Evolutionary conservation across 2,888 invertebrate genomes (phyloP), one percentile per base, ranked within the genome.

Genomic region (Trichopoda pennipes): DNA sequence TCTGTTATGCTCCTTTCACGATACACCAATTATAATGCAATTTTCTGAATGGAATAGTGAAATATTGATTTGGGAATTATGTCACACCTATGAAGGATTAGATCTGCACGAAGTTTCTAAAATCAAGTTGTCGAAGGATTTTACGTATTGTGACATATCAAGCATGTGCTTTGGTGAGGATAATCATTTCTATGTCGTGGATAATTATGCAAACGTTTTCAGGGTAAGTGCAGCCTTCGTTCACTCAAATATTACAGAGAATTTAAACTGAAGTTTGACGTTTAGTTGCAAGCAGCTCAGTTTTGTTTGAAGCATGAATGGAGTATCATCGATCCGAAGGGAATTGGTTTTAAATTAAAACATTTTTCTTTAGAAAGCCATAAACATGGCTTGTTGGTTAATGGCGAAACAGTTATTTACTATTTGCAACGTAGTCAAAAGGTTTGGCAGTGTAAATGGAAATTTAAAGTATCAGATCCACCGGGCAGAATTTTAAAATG

Each of bases 141-240:
- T 84, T 58, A 17, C 80, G 0, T 72, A 85, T 19, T 86, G 88
- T 0, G 44, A 55, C 0, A 32, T 68, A 1, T 79, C 82, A n/a
- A 85, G 78, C 8, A 70, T 86, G 44, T 81, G 85, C 66, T 89
- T 85, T 23, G 72, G 82, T 38, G 90, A 89, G 0, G 89, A 89
- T 53, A 81, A 84, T 14, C 68, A 38, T 0, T 78, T 88, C 6
- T 88, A 88, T 79, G 81, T 86, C 66, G 86, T 88, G 10, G 86
- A 87, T 51, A 89, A 89, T 73, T 88, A 64, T 56, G 90, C 89
- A 0, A 75, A 81, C 3, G 66, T 86, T 28, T 85, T 49, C 16
- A 63, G 49, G 64, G 86, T 86, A 63, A 83, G 85, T 81, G 6
- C 16, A 14, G 6, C 14, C 3, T 14, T 14, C 28, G 4, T 28